Evolutionary conservation across 2,797 vertebrate genomes (phyloP), one percentile per base, ranked within the genome.

Genomic region (Limnodromus scolopaceus): DNA sequence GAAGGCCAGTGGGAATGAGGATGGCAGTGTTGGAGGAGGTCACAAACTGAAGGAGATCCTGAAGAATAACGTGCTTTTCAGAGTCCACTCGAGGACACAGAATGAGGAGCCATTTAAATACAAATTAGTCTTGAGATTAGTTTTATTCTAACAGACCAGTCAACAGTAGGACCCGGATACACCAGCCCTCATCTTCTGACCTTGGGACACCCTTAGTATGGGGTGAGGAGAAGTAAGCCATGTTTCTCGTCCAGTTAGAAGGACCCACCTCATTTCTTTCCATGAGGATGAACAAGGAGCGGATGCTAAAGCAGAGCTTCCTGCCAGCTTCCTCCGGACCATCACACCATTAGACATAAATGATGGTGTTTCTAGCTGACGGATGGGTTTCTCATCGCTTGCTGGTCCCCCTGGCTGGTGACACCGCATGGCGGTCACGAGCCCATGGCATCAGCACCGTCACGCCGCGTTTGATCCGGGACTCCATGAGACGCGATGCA

Each of bases 361-460:
- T 1, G 0, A 0, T 0, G 14, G 16, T 0, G 11, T 60, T 76
- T 16, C n/a, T 18, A 16, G 46, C 60, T 45, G 58, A 3, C 0
- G 10, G 60, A 9, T 2, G 12, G n/a, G n/a, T 39, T 36, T 39
- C 60, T 27, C 24, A 1, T 6, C 0, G 0, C 53, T 39, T 27
- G 17, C 69, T 39, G 60, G 41, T 45, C 32, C 65, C 57, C 32
- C 8, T 1, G 13, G 8, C 4, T 27, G 24, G 77, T 77, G 82
- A 13, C 75, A 81, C 55, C 1, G 1, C 22, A 1, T 69, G 83
- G 60, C 3, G 8, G 69, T 23, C 74, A 9, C 0, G 0, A 53
- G 74, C 34, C 41, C 55, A 1, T 17, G 85, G 53, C 87, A 48
- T 9, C 1, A 14, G 5, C 84, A 25, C 19, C 0, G 0, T 6